A percentile compares a stretch with the other conserved stretches of the same genome.
phyloP scores from a whole-genome alignment of 2,888 invertebrate genomes.

The Orchesella flavescens region DNA sequence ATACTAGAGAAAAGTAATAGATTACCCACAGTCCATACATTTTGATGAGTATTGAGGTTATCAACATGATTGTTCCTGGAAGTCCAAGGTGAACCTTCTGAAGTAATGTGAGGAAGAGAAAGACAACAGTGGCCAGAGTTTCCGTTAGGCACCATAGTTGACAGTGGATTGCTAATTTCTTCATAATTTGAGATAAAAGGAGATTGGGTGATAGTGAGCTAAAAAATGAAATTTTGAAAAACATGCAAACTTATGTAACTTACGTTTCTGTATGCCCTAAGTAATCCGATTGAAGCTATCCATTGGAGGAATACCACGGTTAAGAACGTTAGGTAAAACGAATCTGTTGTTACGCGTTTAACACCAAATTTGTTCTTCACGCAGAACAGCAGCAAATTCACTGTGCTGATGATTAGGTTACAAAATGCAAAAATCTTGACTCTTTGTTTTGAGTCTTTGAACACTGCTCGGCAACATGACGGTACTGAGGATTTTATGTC shows the following conservation, averaged over 20 bases:
- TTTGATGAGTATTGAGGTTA: neutral
- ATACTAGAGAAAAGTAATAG: slow-evolving; percentile 31
- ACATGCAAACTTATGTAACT: too few species aligned
- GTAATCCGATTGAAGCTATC: neutral
- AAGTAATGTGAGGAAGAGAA: neutral
- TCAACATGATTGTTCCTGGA: slow-evolving; percentile 1
- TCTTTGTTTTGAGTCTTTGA: slow-evolving; percentile 27
- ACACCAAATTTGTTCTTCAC: neutral
- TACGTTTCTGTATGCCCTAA: neutral
- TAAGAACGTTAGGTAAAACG: neutral
- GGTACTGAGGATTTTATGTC: neutral
- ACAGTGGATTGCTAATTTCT: slow-evolving; percentile 4
- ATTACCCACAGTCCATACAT: slow-evolving; percentile 37
- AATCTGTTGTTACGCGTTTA: neutral
- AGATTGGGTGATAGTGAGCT: too few species aligned
- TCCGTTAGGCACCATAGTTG: slow-evolving; percentile 20
- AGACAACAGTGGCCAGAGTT: neutral
- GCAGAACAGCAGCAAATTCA: neutral
- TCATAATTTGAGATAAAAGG: neutral
- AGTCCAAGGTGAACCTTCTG: neutral
- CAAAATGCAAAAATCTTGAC: neutral
- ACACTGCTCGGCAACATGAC: neutral
- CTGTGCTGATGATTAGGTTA: neutral
- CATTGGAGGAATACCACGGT: neutral
- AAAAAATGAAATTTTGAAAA: too few species aligned